Evolutionary conservation across 2,113 vertebrate genomes (phyloP), one percentile per base, ranked within the genome.

Genomic region (Antennarius striatus): DNA sequence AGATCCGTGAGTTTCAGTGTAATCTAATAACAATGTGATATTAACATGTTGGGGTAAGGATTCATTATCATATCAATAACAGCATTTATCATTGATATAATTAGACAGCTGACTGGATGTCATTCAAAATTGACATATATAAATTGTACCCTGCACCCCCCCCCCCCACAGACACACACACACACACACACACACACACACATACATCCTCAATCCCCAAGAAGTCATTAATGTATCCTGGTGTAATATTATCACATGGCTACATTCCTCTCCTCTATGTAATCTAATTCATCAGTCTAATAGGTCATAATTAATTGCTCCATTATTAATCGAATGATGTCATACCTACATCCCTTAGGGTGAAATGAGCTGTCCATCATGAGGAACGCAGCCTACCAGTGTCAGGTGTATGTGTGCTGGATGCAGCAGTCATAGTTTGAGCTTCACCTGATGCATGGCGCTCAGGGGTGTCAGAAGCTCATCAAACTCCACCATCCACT

Each of bases 261-360:
- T 75, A 81, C 71, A 81, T 87, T 79, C 71, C 63, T 80, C 76
- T 49, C 63, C 75, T 68, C 86, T 55, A 78, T 82, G 85, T 90
- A 85, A 91, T 91, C 83, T 77, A 88, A 88, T 89, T 88, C 83
- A 84, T 86, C 87, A 83, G 80, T 72, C 84, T 88, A 91, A 91
- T 87, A 89, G 88, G 85, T 91, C 86, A 87, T 88, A 88, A 87
- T 90, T 86, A 87, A 90, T 89, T 88, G 83, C 85, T 85, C 73
- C 74, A 82, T 89, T 88, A 89, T 89, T 91, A 91, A 91, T 89
- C 64, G 64, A 86, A 68, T 90, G 88, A 91, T 90, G 87, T 90
- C 88, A 90, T 86, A 80, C 81, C 77, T 45, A 60, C 68, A 77
- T 57, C 81, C 84, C 80, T 63, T 40, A 0, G 78, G 83, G 66